Evolutionary conservation across 1,140 invertebrate species (phyloP), one percentile per base, ranked within the genome.

Genomic region (Drosophila nasuta): DNA sequence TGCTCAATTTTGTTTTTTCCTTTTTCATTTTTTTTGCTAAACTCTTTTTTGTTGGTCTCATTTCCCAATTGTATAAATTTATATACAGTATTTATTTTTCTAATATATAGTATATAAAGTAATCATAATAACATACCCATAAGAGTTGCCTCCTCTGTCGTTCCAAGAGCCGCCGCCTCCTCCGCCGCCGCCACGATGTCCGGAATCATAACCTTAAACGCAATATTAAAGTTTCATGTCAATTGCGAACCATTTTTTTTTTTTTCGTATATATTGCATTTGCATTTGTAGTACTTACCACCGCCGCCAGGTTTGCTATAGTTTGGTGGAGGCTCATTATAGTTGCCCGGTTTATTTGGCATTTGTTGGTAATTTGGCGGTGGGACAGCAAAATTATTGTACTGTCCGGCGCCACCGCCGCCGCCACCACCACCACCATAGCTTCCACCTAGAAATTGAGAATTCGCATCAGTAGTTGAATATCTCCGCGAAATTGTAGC

Each of bases 71-170:
- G 13, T 68, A 46, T 46, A 56, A 54, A 15, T 69, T 11, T 45
- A 65, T 33, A 17, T 45, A 30, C 59, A 66, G 11, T 82, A 67
- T 38, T 13, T 43, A 43, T 2, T 13, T 43, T 13, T 43, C 20
- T 25, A 25, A 13, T 43, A 43, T n/a, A 43, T 38, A 38, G 6
- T 8, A 38, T 38, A 38, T 38, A 5, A 91, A 91, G 52, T 93
- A 92, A 70, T 71, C 63, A 59, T 86, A 77, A 93, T 94, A 79
- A 94, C 93, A 80, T 94, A 93, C 81, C 93, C 93, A 89, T 94
- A 94, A 57, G 93, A 91, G 48, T 93, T 93, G 74, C 91, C 65
- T 78, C 88, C 64, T 82, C 92, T 78, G 75, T 91, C 76, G 72
- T 91, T 82, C 81, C 92, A 82, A 10, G 81, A 89, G 41, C 91